Conservation (phyloP, 2,797 vertebrate species). For the Clamator glandarius region DNA sequence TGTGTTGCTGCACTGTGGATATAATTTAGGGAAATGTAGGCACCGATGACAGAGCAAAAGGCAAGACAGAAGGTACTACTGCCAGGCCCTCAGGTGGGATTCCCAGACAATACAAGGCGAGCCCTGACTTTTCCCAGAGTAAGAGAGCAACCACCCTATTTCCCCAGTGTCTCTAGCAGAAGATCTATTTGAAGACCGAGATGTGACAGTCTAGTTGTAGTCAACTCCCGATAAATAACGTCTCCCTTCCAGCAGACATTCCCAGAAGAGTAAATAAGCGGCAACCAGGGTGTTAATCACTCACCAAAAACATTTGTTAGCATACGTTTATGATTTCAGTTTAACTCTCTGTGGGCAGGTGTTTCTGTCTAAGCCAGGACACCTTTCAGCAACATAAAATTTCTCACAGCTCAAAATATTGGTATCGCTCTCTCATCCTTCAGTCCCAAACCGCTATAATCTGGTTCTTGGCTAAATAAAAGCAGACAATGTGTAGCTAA, state of each 20-base stretch:
- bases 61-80: neutral
- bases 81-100: neutral
- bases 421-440: neutral
- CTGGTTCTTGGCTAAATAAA: neutral
- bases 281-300: neutral
- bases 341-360: neutral
- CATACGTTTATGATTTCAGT: neutral
- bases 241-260: neutral
- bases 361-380: constrained; percentile 6
- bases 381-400: neutral
- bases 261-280: neutral
- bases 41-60: neutral
- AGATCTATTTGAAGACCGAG: neutral
- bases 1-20: neutral
- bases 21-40: neutral
- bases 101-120: accelerated
- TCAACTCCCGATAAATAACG: accelerated
- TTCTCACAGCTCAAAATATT: neutral
- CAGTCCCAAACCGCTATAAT: neutral
- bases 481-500: neutral
- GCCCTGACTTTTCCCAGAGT: neutral
- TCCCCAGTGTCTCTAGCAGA: neutral
- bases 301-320: neutral
- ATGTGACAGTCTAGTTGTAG: neutral
- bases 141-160: neutral